Conservation (phyloP, 1,140 invertebrate species). For the Cotesia chilonis region DNA sequence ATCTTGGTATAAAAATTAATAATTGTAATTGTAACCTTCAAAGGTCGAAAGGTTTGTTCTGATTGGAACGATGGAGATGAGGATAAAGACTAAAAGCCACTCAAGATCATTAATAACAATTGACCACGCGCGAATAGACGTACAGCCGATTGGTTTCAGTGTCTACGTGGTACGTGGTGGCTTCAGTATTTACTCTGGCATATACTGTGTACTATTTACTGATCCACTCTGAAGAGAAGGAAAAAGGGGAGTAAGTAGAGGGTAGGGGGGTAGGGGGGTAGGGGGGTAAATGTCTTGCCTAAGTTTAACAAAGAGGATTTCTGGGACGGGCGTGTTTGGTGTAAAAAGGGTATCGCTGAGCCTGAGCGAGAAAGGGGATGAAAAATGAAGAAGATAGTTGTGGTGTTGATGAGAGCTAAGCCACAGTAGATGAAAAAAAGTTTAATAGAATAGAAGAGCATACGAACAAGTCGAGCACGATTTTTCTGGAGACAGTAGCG, state of each 20-base stretch:
- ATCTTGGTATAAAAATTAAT: too few relatives aligned
- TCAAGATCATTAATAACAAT: conserved; percentile 54
- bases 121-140: conserved; percentile 52
- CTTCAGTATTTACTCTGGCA: too few relatives aligned
- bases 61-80: neutral
- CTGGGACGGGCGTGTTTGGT: conserved; percentile 45
- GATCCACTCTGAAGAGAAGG: too few relatives aligned
- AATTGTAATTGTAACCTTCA: too few relatives aligned
- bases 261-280: too few relatives aligned
- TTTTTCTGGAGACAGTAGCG: neutral
- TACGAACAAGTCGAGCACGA: neutral
- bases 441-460: conserved; percentile 2
- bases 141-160: conserved; percentile 19
- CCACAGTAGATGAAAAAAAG: too few relatives aligned
- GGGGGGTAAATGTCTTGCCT: conserved; percentile 9
- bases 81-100: conserved; percentile 1
- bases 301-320: conserved; percentile 40
- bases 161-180: neutral
- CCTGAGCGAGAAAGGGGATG: neutral
- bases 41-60: too few relatives aligned
- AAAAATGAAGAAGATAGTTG: neutral
- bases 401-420: neutral
- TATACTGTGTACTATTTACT: too few relatives aligned
- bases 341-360: conserved; percentile 26
- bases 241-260: too few relatives aligned